Conservation (phyloP, 2,113 vertebrate genomes). For the Prinia subflava region DNA sequence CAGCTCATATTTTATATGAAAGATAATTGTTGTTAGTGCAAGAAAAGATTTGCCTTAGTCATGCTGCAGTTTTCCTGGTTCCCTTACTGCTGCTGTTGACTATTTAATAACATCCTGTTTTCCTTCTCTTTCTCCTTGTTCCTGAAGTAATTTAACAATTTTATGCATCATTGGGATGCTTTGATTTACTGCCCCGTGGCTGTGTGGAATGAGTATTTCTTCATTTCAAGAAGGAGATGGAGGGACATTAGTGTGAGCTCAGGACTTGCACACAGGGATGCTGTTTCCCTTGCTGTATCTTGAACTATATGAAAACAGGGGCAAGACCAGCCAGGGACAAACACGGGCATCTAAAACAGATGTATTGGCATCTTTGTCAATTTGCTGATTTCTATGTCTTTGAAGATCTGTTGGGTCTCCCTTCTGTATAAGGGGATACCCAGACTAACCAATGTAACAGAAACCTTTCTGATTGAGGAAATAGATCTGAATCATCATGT, state of each 20-base stretch:
- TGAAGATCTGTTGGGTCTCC: neutral
- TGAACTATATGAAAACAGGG: neutral
- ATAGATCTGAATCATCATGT: neutral
- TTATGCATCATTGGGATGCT: neutral
- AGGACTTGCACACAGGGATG: fast-evolving
- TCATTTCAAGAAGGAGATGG: neutral
- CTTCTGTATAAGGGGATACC: neutral
- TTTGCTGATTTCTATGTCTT: neutral
- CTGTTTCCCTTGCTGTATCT: neutral
- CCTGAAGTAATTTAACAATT: neutral
- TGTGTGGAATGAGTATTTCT: neutral
- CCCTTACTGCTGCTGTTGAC: neutral
- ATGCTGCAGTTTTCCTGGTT: neutral
- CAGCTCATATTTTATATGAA: neutral
- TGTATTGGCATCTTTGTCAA: neutral
- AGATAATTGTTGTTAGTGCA: neutral
- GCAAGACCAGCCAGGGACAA: neutral
- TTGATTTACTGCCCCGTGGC: neutral
- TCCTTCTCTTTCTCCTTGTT: neutral
- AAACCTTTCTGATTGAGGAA: neutral
- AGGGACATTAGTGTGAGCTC: neutral
- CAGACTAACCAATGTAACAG: neutral
- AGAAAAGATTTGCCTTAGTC: neutral
- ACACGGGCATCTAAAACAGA: neutral
- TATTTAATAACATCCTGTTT: neutral